Evolutionary conservation across 30 jellyfish, hydroid and myxozoan genomes (phyloP), one percentile per base, ranked within the genome.

Genomic region (Chrysaora quinquecirrha): DNA sequence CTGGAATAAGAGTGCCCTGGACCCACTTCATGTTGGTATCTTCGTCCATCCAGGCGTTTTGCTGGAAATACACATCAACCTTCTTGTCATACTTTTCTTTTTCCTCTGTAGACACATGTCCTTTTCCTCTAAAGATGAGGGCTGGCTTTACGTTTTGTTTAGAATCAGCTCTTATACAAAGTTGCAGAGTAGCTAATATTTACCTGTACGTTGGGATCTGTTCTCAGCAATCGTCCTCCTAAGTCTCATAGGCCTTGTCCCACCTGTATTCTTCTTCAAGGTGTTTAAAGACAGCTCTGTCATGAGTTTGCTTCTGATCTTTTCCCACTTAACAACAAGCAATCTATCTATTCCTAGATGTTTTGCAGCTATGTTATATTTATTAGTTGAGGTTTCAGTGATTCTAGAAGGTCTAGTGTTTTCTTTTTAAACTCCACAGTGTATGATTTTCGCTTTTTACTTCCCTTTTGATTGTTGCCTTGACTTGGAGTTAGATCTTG

Each of bases 51-150:
- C 48, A 64, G 43, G 48, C 76, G 25, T 29, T 21, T 21, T 29
- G 27, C 48, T 64, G 76, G 48, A 64, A 64, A 30, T 64, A 64
- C 21, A 64, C 76, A 64, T 23, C 48, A 64, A 64, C 76, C 54
- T 38, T 38, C 54, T 38, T 38, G 54, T 38, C 54, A 38, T 38
- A 38, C 14, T 38, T 38, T 38, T 38, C 54, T 38, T 38, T 58
- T 38, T 38, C 54, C 54, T 38, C 54, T 38, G 54, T 14, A 38
- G 54, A 38, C 54, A 38, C 54, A 30, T 34, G 14, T 38, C 14
- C 54, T 38, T 38, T 38, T 38, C 14, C 54, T 14, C 80, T 27
- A 27, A 67, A 67, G 21, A 67, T 34, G 20, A 67, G 27, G 16
- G 80, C 80, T 14, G 80, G 80, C 10, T 31, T 31, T 14, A 67